These are phyloP conservation scores for Biston betularia DNA, from an alignment of 2,888 invertebrate genomes.

Conservation along the genomic window DNA sequence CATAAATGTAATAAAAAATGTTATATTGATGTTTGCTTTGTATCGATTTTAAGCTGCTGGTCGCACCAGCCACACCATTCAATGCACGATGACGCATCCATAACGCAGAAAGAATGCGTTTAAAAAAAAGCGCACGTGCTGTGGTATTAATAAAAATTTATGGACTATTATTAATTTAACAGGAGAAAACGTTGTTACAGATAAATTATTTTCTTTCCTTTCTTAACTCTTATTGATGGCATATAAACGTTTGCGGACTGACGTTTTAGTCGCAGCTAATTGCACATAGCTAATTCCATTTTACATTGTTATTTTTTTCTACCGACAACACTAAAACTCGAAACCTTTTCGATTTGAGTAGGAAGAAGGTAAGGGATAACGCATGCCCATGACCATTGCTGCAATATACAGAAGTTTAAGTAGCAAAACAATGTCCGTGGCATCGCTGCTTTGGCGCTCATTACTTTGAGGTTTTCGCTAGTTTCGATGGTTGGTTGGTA, in stretches of 20 bases:
- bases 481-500: too few relatives aligned
- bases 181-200: not conserved
- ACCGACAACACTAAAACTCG: too few relatives aligned
- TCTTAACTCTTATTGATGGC: conserved; percentile 3
- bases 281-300: not conserved
- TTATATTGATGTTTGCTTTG: not conserved
- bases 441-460: too few relatives aligned
- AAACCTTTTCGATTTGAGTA: too few relatives aligned
- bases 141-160: conserved; percentile 18
- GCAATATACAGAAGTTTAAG: too few relatives aligned
- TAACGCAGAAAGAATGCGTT: conserved; percentile 5
- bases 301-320: too few relatives aligned
- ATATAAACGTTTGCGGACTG: not conserved
- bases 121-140: conserved; percentile 16
- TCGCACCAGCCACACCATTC: not conserved
- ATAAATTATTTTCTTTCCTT: conserved; percentile 6
- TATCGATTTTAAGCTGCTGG: not conserved
- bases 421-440: too few relatives aligned
- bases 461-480: too few relatives aligned
- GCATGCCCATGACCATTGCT: too few relatives aligned
- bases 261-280: not conserved
- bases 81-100: conserved; percentile 1
- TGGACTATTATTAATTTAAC: conserved; percentile 7
- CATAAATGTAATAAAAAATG: not conserved
- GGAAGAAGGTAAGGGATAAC: too few relatives aligned